These are phyloP conservation scores for Coenobita brevimanus DNA, from an alignment of 1,140 invertebrate genomes.

Conservation along the genomic window DNA sequence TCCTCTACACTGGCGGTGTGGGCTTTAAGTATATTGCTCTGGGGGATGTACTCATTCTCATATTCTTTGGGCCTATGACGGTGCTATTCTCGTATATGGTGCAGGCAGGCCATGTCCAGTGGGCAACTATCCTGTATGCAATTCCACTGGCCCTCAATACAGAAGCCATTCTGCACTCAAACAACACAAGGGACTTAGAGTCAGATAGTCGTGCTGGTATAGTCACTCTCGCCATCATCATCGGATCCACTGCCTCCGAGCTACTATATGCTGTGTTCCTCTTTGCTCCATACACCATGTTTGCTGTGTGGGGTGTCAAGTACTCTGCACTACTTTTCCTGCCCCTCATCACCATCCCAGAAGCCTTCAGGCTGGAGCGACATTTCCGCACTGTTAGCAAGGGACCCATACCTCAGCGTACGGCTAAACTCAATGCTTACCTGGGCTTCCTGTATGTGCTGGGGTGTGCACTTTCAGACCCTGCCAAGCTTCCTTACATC, in stretches of 20 bases:
- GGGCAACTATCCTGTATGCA: conserved; percentile 92
- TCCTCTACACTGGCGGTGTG: conserved; percentile 92
- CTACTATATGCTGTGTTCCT: conserved; percentile 72
- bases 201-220: conserved; percentile 89
- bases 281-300: conserved; percentile 92
- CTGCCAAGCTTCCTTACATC: conserved; percentile 58
- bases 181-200: conserved; percentile 93
- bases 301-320: conserved; percentile 81
- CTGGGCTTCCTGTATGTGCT: conserved; percentile 80
- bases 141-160: conserved; percentile 94
- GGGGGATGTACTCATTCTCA: conserved; percentile 90
- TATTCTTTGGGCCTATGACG: conserved; percentile 95
- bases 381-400: conserved; percentile 87
- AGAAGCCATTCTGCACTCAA: conserved; percentile 95
- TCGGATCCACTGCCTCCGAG: conserved; percentile 92
- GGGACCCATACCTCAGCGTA: conserved; percentile 85
- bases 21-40: conserved; percentile 95
- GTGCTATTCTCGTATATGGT: conserved; percentile 95
- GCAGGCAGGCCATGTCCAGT: conserved; percentile 89
- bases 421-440: conserved; percentile 91
- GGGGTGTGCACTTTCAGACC: conserved; percentile 61
- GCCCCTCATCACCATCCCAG: conserved; percentile 88
- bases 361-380: conserved; percentile 92
- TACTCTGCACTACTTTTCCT: conserved; percentile 88
- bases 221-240: conserved; percentile 93